Evolutionary conservation across 2,113 vertebrate genomes (phyloP).

Genomic region (Oncorhynchus nerka): DNA sequence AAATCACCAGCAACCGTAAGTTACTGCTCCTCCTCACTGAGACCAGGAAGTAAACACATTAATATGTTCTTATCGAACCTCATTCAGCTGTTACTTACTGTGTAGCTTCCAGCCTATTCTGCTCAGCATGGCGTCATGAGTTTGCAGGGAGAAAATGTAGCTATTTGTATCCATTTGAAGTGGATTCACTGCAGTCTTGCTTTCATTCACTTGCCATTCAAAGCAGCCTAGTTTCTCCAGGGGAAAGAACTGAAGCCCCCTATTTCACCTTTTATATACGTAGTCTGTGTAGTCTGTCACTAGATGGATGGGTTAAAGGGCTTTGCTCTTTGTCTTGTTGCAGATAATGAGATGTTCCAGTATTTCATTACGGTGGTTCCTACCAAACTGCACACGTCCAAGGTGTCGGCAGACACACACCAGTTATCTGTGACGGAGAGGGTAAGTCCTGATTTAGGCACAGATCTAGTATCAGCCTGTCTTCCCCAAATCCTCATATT

Average conservation of each 20-base stretch:
- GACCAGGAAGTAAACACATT: not conserved
- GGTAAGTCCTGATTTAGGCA: conserved; percentile 68
- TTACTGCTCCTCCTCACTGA: conserved; percentile 23
- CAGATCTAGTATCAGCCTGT: not conserved
- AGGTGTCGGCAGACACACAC: conserved; percentile 91
- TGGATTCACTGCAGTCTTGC: not conserved
- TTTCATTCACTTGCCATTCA: not conserved
- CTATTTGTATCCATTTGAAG: not conserved
- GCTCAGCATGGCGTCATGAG: not conserved
- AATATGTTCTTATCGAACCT: too few relatives aligned
- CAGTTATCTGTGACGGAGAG: conserved; percentile 96
- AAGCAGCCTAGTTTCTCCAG: not conserved
- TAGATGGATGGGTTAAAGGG: not conserved
- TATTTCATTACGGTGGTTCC: conserved; percentile 98
- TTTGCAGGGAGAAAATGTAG: not conserved
- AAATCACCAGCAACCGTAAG: conserved; percentile 91
- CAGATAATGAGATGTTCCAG: conserved; percentile 98
- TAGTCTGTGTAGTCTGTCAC: not conserved
- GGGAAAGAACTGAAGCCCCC: not conserved
- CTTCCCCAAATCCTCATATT: too few relatives aligned
- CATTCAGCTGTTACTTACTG: not conserved
- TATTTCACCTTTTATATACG: not conserved
- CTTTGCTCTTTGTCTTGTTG: not conserved
- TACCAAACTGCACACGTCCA: conserved; percentile 88
- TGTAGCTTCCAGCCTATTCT: not conserved